Conservation (phyloP, 2,113 vertebrate genomes). For the Colistium nudipinnis region DNA sequence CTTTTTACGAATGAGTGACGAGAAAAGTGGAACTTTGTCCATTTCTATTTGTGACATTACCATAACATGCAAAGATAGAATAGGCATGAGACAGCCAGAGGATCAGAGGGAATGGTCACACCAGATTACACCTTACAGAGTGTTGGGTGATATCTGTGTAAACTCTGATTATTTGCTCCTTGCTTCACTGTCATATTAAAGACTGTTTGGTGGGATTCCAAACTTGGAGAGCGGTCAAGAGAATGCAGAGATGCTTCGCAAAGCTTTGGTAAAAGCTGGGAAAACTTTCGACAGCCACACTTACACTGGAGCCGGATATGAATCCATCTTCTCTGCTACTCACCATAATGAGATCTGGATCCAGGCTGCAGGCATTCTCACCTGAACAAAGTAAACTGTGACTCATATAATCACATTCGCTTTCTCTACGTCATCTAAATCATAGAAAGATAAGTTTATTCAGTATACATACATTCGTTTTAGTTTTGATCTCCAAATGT, state of each 20-base stretch:
- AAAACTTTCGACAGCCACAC: slow-evolving; percentile 13
- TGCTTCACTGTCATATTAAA: slow-evolving; percentile 14
- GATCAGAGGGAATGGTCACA: neutral
- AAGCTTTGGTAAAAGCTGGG: slow-evolving; percentile 32
- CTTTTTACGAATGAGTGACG: too few relatives aligned
- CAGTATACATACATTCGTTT: too few relatives aligned
- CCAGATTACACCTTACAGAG: neutral
- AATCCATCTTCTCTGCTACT: neutral
- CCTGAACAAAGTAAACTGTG: neutral
- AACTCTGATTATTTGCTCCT: neutral
- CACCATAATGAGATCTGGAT: slow-evolving; percentile 78
- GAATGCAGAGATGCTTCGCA: slow-evolving; percentile 21
- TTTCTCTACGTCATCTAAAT: too few relatives aligned
- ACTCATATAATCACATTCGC: neutral
- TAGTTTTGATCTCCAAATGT: too few relatives aligned
- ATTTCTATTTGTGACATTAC: too few relatives aligned
- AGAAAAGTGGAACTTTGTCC: too few relatives aligned
- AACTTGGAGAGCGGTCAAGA: fast-evolving
- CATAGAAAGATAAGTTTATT: too few relatives aligned
- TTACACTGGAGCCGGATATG: slow-evolving; percentile 58
- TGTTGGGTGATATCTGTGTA: neutral
- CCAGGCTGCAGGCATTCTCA: neutral
- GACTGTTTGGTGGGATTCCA: slow-evolving; percentile 13
- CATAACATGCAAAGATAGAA: too few relatives aligned
- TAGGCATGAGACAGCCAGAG: neutral